Percentiles rank a stretch among this genome's conserved stretches.
These are phyloP conservation scores for Drosophila emarginata DNA, from an alignment of 2,888 invertebrate species.

Conservation along the genomic window DNA sequence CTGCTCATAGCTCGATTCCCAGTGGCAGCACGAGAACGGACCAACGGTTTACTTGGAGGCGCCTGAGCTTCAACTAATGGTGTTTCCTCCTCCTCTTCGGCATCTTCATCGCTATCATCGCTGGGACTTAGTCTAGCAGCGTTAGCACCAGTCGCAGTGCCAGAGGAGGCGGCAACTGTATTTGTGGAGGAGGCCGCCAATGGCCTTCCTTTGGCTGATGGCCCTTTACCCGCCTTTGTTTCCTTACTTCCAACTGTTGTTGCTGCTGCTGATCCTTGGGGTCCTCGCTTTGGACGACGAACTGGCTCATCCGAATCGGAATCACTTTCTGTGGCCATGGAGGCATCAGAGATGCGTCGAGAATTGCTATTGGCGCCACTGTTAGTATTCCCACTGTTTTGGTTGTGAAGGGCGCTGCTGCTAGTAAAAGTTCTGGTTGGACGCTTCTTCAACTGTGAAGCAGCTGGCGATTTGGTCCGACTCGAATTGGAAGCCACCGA, in stretches of 20 bases:
- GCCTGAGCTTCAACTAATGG: constrained; percentile 54
- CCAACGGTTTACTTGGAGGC: constrained; percentile 5
- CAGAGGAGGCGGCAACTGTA: neutral
- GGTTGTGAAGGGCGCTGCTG: constrained; percentile 35
- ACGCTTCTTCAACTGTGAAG: constrained; percentile 83
- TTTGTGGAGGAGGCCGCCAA: neutral
- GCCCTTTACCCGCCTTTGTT: neutral
- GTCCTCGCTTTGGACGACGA: constrained; percentile 71
- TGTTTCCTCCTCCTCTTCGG: constrained; percentile 66
- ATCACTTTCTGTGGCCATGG: constrained; percentile 85
- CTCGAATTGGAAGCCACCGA: constrained; percentile 86
- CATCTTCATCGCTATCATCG: constrained; percentile 84
- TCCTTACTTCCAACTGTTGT: constrained; percentile 26
- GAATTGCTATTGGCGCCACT: constrained; percentile 47
- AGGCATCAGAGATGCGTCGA: constrained; percentile 84
- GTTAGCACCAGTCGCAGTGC: constrained; percentile 41
- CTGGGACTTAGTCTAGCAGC: constrained; percentile 82
- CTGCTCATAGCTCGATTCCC: constrained; percentile 60
- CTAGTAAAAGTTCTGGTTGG: constrained; percentile 81
- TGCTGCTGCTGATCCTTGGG: neutral
- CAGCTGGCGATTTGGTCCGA: constrained; percentile 86
- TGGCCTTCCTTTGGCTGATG: constrained; percentile 2
- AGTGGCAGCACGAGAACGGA: constrained; percentile 40
- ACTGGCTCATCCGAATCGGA: constrained; percentile 84
- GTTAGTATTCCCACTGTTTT: constrained; percentile 12